Evolutionary conservation across 2,797 vertebrate genomes (phyloP), one percentile per base, ranked within the genome.

Genomic region (Rhynchonycteris naso): DNA sequence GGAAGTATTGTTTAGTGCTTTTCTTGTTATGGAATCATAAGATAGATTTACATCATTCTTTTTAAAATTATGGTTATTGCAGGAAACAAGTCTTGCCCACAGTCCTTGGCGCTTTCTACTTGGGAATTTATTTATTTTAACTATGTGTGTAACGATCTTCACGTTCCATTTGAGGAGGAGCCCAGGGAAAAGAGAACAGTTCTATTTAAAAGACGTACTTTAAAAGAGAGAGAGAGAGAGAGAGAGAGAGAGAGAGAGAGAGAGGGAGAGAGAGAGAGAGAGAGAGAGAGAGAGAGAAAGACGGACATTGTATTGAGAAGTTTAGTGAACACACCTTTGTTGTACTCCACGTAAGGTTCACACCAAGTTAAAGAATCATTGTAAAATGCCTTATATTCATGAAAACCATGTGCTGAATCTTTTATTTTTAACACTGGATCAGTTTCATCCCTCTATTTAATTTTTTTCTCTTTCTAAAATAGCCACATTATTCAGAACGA

Each of bases 391-490:
- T 38, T 26, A 68, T 76, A 33, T 66, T 63, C 35, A 24, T 59
- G 50, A 76, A 88, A 92, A 85, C 69, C 43, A 72, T 68, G 19
- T 71, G 35, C 59, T 50, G 38, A 50, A 35, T 52, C 38, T 90
- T 92, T 94, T 80, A 71, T 26, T 90, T 88, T 93, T 63, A 94
- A 59, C 13, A 61, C 28, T 71, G 2, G 33, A 59, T 86, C 68
- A 54, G 38, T 91, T 90, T 87, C 19, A 80, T 74, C 35, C 4
- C 19, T 87, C 21, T 12, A 72, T 56, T 95, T 86, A 80, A 52
- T 50, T 47, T 94, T 80, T 76, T 95, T 88, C 59, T 85, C 30
- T 66, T 93, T 83, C 22, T 91, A 72, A 93, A 94, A 95, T 76
- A 59, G 30, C 9, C 16, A 50, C 22, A 63, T 71, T 92, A 92